Evolutionary conservation across 2,797 vertebrate genomes (phyloP), one percentile per base, ranked within the genome.

Genomic region (Esox masquinongy): DNA sequence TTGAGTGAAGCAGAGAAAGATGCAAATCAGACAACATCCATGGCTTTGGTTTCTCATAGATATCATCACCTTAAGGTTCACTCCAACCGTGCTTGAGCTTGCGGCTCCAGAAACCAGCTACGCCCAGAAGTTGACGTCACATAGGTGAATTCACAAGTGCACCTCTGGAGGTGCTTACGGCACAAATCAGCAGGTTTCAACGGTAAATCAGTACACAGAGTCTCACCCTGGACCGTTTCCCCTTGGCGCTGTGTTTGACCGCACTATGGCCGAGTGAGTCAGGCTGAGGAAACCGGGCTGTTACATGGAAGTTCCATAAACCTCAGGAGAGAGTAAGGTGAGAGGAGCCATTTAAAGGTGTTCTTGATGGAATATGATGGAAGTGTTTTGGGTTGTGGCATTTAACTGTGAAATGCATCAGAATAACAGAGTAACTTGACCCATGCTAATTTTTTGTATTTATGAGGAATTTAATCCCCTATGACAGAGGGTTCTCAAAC

Each of bases 251-350:
- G 22, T 19, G 63, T 34, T 31, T 8, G 63, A 66, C 15, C 26
- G 15, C 4, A 34, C 14, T 34, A 16, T 34, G 63, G 63, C 26
- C 4, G 63, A 34, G 26, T 66, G 63, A 34, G 34, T 12, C 22
- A 61, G 24, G 22, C 68, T 26, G 1, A 75, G 29, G 75, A 31
- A 59, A 82, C 16, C 15, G 87, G 87, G 83, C 34, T 73, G 43
- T 81, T 76, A 72, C 66, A 63, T 29, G 36, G 77, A 75, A 17
- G 56, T 63, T 43, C 76, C 78, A 74, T 86, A 84, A 90, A 64
- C 61, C 56, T 72, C 34, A 34, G 64, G 39, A 56, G 64, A 79
- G 51, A 36, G 43, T 72, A 83, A 87, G 90, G 86, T 91, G 68
- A 86, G 87, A 14, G 12, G 12, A 47, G 11, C 43, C 43, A 11